Evolutionary conservation across 2,888 invertebrate genomes (phyloP).

Genomic region (Coelinius sp.): DNA sequence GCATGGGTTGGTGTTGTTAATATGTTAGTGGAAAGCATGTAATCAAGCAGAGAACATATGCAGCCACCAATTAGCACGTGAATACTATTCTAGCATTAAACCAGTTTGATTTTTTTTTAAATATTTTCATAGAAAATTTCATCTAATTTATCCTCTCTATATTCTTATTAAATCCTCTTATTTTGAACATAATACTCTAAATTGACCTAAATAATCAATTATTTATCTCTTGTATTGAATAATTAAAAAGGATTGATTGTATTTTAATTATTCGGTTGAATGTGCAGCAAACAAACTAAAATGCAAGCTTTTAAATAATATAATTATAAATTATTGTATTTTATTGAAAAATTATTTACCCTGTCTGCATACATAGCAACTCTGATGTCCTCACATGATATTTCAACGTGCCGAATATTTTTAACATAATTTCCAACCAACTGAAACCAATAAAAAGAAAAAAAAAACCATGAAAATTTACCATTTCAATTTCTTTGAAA

Average conservation of each 20-base stretch:
- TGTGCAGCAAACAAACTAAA: slow-evolving; percentile 48
- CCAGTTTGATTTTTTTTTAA: slow-evolving; percentile 45
- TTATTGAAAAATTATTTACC: slow-evolving; percentile 73
- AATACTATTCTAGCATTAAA: slow-evolving; percentile 54
- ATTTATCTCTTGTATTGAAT: too few relatives aligned
- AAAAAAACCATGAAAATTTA: slow-evolving; percentile 31
- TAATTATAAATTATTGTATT: background rate
- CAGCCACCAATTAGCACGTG: slow-evolving; percentile 63
- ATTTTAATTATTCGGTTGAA: too few relatives aligned
- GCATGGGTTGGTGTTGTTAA: slow-evolving; percentile 64
- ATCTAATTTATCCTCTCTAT: background rate
- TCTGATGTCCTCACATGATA: slow-evolving; percentile 94
- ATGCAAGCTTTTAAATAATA: slow-evolving; percentile 42
- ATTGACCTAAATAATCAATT: too few relatives aligned
- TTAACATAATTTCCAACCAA: slow-evolving; percentile 97
- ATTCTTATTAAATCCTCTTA: background rate
- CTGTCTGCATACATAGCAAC: slow-evolving; percentile 99
- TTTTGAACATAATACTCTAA: background rate
- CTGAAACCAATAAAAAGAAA: slow-evolving; percentile 66
- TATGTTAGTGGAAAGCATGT: slow-evolving; percentile 66
- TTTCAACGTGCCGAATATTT: slow-evolving; percentile 92
- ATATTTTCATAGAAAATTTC: background rate
- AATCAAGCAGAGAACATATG: slow-evolving; percentile 66
- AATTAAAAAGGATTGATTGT: background rate
- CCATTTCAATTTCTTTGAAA: background rate